Conservation (phyloP, 1,140 invertebrate species). For the Venustaconcha ellipsiformis region DNA sequence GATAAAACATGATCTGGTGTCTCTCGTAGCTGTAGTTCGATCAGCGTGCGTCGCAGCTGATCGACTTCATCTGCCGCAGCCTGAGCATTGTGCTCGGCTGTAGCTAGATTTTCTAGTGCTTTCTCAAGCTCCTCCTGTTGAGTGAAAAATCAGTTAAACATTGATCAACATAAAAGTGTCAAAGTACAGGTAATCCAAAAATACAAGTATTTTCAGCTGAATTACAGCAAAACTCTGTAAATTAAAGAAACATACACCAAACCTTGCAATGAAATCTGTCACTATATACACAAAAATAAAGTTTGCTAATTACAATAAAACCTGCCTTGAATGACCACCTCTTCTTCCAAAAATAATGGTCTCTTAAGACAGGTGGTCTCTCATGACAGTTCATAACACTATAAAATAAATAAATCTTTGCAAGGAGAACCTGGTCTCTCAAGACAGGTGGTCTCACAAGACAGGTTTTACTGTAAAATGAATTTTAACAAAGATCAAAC, state of each 20-base stretch:
- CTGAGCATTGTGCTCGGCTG: conserved; percentile 12
- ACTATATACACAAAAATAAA: too few relatives aligned
- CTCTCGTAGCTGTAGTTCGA: conserved; percentile 18
- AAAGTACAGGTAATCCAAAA: too few relatives aligned
- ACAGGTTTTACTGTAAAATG: too few relatives aligned
- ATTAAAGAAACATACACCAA: conserved; percentile 3
- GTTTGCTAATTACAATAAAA: too few relatives aligned
- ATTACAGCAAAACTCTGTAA: conserved; percentile 3
- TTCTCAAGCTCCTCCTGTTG: conserved; percentile 26
- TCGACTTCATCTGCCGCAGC: not conserved
- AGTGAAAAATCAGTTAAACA: not conserved
- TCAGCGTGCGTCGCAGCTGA: conserved; percentile 1
- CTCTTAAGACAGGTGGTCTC: too few relatives aligned
- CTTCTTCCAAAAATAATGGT: too few relatives aligned
- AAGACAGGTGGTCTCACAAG: too few relatives aligned
- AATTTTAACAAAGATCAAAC: too few relatives aligned
- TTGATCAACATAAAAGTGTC: not conserved
- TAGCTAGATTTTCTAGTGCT: conserved; percentile 9
- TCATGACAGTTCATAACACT: too few relatives aligned
- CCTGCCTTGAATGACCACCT: too few relatives aligned
- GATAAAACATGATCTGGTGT: not conserved
- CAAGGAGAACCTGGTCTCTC: too few relatives aligned
- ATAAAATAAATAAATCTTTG: too few relatives aligned
- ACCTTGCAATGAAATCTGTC: not conserved
- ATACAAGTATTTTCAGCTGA: not conserved